Evolutionary conservation across 2,797 vertebrate genomes (phyloP), one percentile per base, ranked within the genome.

Genomic region (Oreochromis grahami): DNA sequence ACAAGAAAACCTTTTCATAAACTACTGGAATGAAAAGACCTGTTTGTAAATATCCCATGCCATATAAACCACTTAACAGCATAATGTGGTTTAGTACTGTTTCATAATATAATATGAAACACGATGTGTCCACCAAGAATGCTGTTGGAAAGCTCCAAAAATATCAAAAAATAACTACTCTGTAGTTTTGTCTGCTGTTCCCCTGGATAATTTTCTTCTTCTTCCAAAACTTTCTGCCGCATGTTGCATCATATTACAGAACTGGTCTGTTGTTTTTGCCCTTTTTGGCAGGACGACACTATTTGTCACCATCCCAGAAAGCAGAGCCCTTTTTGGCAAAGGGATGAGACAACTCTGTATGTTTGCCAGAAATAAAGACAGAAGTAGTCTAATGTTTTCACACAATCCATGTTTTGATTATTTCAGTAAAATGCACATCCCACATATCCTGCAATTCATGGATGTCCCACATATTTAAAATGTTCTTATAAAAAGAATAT

Each of bases 341-440:
- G 63, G 5, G n/a, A 41, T 12, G 7, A 13, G 12, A 41, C 12
- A 41, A 41, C 7, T 24, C 63, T 68, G 38, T 68, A 24, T 43
- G 1, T 43, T 41, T 0, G 36, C n/a, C 36, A 68, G 38, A 51
- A 8, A 10, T n/a, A 51, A 17, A 10, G 3, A 9, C 10, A 38
- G 36, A 60, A 60, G 56, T 60, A 34, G 15, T 34, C 1, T 6
- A 58, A 19, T 43, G 12, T 68, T 68, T 24, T 68, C 0, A 8
- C 36, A 36, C 36, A 13, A 3, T 36, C n/a, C 6, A n/a, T n/a
- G 56, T 60, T 60, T 60, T 60, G 8, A 11, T 32, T 34, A 60
- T 19, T 19, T 60, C 29, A 60, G 29, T 34, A 34, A 60, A 19
- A 34, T 0, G 0, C 58, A 60, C 36, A 3, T 4, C 1, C 32